These are phyloP conservation scores for Kuschelorhynchus macadamiae DNA, from an alignment of 2,888 invertebrate genomes.

Conservation along the genomic window DNA sequence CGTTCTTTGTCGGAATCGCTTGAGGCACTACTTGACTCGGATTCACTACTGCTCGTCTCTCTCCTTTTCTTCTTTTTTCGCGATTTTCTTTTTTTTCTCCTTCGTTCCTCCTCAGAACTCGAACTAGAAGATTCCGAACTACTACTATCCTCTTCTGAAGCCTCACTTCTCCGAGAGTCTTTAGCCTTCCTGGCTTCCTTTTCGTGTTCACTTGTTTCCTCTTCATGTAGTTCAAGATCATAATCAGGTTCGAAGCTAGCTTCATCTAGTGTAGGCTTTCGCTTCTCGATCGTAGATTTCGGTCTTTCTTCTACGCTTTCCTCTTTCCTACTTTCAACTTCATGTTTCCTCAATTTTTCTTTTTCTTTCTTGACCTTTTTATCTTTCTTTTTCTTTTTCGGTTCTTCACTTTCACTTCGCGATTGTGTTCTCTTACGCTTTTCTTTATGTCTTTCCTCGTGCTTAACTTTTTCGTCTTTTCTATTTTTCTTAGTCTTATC, in stretches of 20 bases:
- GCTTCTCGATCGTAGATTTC: conserved; percentile 67
- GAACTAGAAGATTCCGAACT: conserved; percentile 65
- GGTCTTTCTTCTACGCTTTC: conserved; percentile 66
- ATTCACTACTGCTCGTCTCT: conserved; percentile 74
- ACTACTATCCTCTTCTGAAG: conserved; percentile 64
- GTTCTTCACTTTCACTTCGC: conserved; percentile 59
- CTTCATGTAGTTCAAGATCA: conserved; percentile 77
- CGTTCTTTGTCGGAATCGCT: conserved; percentile 78
- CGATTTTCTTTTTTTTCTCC: conserved; percentile 65
- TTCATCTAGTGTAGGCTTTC: conserved; percentile 80
- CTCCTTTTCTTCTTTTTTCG: conserved; percentile 73
- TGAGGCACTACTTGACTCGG: conserved; percentile 75
- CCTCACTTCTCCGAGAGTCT: conserved; percentile 58
- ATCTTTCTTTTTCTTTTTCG: conserved; percentile 65
- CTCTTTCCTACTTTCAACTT: conserved; percentile 58
- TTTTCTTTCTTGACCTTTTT: conserved; percentile 70
- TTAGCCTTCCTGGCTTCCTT: conserved; percentile 69
- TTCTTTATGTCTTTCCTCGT: conserved; percentile 49
- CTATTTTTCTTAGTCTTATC: conserved; percentile 52
- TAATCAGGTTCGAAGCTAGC: conserved; percentile 83
- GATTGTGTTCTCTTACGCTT: conserved; percentile 59
- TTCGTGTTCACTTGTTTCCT: conserved; percentile 69
- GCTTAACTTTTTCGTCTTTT: conserved; percentile 52
- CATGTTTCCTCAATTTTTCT: conserved; percentile 60
- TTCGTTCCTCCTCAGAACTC: conserved; percentile 64